Evolutionary conservation across 2,113 vertebrate genomes (phyloP).

Genomic region (Rhea pennata): DNA sequence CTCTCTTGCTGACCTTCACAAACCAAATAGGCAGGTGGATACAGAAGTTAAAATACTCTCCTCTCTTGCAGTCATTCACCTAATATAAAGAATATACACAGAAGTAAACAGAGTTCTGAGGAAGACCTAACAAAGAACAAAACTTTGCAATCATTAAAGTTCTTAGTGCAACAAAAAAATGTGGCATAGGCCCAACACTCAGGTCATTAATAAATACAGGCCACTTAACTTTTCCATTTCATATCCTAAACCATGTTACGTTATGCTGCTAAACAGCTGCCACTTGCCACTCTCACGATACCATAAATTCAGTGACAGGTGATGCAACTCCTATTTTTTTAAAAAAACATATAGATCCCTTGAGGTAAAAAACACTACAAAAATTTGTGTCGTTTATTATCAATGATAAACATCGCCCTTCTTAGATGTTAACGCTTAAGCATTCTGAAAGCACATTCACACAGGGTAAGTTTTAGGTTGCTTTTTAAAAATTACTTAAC

Average conservation of each 20-base stretch:
- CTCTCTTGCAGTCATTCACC: not conserved
- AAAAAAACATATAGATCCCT: not conserved
- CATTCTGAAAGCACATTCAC: not conserved
- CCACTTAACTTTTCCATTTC: not conserved
- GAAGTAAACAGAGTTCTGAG: not conserved
- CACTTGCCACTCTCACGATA: not conserved
- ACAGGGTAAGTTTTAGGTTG: not conserved
- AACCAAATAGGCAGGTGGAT: not conserved
- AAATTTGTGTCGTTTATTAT: not conserved
- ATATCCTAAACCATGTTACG: not conserved
- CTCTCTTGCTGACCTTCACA: not conserved
- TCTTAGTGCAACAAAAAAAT: not conserved
- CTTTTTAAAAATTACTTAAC: not conserved
- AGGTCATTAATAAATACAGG: not conserved
- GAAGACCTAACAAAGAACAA: not conserved
- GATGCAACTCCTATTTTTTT: not conserved
- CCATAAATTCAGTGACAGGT: not conserved
- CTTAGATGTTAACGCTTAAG: not conserved
- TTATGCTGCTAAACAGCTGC: not conserved
- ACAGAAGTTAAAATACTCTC: not conserved
- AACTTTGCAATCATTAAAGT: not conserved
- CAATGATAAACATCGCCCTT: not conserved
- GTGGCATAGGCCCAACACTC: not conserved
- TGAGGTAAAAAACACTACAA: not conserved
- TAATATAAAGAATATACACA: not conserved